Percentiles rank a stretch among this genome's conserved stretches.
phyloP scores from a whole-genome alignment of 2,888 invertebrate genomes.

The Neria commutata region DNA sequence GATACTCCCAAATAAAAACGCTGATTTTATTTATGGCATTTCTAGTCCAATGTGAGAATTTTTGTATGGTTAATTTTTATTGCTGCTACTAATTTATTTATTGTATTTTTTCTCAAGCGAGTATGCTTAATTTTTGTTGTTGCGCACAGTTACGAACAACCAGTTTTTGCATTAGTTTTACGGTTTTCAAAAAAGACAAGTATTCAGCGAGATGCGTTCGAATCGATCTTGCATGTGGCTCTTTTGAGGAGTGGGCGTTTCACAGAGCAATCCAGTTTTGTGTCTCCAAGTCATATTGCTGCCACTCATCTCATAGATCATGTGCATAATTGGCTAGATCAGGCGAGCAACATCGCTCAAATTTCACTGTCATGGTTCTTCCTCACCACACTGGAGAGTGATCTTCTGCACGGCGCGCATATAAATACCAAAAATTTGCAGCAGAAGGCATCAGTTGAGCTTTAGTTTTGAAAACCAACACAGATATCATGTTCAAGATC shows the following conservation, averaged over 20 bases:
- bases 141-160: not conserved
- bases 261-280: constrained; percentile 1
- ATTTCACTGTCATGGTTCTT: too few relatives aligned
- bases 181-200: not conserved
- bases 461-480: too few relatives aligned
- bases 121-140: too few relatives aligned
- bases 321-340: constrained; percentile 16
- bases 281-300: not conserved
- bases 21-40: not conserved
- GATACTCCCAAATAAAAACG: not conserved
- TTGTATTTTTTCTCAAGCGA: too few relatives aligned
- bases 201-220: not conserved
- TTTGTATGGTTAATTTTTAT: not conserved
- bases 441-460: too few relatives aligned
- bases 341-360: constrained; percentile 8
- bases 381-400: too few relatives aligned
- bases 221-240: not conserved
- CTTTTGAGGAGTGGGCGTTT: constrained; percentile 25
- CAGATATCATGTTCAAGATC: too few relatives aligned
- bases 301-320: constrained; percentile 28
- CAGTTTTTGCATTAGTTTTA: not conserved
- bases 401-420: too few relatives aligned
- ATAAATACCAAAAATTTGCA: too few relatives aligned
- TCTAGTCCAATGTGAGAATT: not conserved
- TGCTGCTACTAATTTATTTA: too few relatives aligned